phyloP scores from a whole-genome alignment of 2,797 vertebrate genomes.

The Eleutherodactylus coqui region DNA sequence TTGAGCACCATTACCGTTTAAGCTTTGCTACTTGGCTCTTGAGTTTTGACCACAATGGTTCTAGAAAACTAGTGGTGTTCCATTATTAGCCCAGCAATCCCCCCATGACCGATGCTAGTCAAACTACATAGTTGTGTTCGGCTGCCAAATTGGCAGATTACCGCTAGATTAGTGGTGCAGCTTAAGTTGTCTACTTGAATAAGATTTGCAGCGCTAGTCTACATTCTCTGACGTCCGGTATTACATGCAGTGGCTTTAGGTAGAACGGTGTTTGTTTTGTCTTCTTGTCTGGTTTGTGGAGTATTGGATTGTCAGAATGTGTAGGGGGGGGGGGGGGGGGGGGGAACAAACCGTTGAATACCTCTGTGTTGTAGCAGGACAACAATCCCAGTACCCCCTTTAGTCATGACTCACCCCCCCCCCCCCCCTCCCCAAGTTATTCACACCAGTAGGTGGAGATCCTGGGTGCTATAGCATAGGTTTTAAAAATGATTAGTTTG shows the following conservation, averaged over 20 bases:
- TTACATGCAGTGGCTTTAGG: background rate
- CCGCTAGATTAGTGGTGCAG: background rate
- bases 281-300: background rate
- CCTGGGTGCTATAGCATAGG: background rate
- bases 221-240: background rate
- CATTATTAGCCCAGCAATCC: no score
- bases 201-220: background rate
- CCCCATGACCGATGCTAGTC: background rate
- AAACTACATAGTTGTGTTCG: background rate
- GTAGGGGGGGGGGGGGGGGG: no score
- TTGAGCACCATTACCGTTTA: background rate
- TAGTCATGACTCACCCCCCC: no score
- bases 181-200: background rate
- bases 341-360: background rate
- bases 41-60: background rate
- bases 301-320: background rate
- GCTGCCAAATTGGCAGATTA: constrained; percentile 7
- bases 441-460: no score
- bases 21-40: background rate
- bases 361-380: background rate
- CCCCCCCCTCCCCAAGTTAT: no score
- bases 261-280: background rate
- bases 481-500: background rate
- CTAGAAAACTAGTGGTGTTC: background rate
- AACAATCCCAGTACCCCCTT: background rate